A percentile compares a stretch with the other conserved stretches of the same genome.
phyloP scores from a whole-genome alignment of 2,113 vertebrate genomes.

The Melanerpes formicivorus region DNA sequence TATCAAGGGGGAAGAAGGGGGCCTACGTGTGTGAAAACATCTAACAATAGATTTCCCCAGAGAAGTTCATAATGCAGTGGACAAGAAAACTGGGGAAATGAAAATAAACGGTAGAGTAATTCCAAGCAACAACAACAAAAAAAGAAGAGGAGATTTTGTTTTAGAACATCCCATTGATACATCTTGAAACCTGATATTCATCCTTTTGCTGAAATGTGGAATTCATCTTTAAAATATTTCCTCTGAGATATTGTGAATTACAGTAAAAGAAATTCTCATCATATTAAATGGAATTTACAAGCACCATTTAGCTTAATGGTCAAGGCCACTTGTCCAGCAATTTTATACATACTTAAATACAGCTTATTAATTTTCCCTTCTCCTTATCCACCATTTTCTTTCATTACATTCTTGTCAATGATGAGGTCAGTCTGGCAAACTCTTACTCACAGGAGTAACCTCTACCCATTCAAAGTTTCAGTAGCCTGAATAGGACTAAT shows the following conservation, averaged over 20 bases:
- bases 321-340: slow-evolving; percentile 36
- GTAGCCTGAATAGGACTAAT: background rate
- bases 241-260: slow-evolving; percentile 36
- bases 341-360: slow-evolving; percentile 29
- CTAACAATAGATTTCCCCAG: slow-evolving; percentile 62
- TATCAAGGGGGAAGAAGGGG: slow-evolving; percentile 42
- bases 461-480: background rate
- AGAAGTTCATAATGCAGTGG: slow-evolving; percentile 49
- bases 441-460: background rate
- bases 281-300: slow-evolving; percentile 67
- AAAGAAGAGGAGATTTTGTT: slow-evolving; percentile 43
- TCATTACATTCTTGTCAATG: background rate
- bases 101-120: slow-evolving; percentile 66
- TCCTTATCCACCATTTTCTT: background rate
- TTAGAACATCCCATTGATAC: slow-evolving; percentile 46
- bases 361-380: slow-evolving; percentile 46
- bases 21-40: slow-evolving; percentile 34
- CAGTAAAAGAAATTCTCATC: slow-evolving; percentile 26
- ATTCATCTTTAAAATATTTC: slow-evolving; percentile 59
- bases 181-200: slow-evolving; percentile 43
- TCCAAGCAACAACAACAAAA: slow-evolving; percentile 31
- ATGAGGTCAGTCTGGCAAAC: background rate
- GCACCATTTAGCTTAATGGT: slow-evolving; percentile 59
- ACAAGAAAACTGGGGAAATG: slow-evolving; percentile 43
- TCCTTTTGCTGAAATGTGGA: slow-evolving; percentile 25